A percentile compares a stretch with the other conserved stretches of the same genome.
These are phyloP conservation scores for Chitala chitala DNA, from an alignment of 2,113 vertebrate genomes.

Conservation along the genomic window DNA sequence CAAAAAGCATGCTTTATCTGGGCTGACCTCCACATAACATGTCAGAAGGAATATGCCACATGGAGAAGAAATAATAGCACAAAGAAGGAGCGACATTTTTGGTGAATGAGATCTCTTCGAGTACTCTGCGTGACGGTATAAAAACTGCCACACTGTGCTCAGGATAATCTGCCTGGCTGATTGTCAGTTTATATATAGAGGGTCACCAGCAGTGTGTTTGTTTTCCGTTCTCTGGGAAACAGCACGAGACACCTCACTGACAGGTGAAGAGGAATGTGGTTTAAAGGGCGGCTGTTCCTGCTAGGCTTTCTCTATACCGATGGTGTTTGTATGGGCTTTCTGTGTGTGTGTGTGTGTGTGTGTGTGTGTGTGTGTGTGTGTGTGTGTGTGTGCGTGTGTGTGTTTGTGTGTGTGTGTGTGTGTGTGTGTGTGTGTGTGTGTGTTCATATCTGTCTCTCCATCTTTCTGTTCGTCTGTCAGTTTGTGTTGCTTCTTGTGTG, in stretches of 20 bases:
- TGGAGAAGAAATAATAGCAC: neutral
- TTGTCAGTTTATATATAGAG: constrained; percentile 15
- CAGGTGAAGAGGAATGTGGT: neutral
- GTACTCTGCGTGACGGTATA: neutral
- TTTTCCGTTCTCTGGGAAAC: constrained; percentile 1
- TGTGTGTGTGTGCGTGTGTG: no score
- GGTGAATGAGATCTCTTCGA: neutral
- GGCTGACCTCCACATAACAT: neutral
- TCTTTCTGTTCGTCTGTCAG: no score
- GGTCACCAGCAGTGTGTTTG: constrained; percentile 2
- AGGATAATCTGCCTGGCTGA: constrained; percentile 1
- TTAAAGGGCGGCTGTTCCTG: neutral
- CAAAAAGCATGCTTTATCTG: neutral
- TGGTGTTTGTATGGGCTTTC: no score
- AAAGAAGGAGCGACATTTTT: neutral
- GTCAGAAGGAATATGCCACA: neutral
- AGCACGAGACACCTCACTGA: neutral
- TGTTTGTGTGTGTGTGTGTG: no score
- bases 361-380: no score
- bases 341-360: no score
- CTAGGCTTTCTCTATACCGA: no score
- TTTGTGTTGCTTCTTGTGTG: no score
- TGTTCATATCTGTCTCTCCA: neutral
- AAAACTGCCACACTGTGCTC: neutral
- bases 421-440: no score